phyloP scores from a whole-genome alignment of 2,888 invertebrate genomes.

The Cephonodes hylas region DNA sequence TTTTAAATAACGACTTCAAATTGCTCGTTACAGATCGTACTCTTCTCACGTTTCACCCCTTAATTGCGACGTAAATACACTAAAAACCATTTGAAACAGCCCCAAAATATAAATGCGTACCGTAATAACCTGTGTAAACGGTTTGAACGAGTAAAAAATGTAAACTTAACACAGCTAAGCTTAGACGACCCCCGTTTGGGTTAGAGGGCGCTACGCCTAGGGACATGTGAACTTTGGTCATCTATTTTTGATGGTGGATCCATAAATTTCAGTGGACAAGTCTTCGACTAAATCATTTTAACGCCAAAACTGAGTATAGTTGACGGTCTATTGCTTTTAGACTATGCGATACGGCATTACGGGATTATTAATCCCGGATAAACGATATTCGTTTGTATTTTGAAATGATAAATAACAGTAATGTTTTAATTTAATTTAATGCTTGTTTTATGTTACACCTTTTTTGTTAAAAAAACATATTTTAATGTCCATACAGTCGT shows the following conservation, averaged over 20 bases:
- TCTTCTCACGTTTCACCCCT: constrained; percentile 41
- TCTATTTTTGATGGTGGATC: constrained; percentile 54
- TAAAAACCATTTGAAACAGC: constrained; percentile 36
- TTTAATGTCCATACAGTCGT: no score
- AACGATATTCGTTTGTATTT: no score
- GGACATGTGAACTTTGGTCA: constrained; percentile 33
- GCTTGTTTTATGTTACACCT: not conserved
- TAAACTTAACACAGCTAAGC: constrained; percentile 16
- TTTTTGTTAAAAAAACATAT: no score
- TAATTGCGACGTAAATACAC: constrained; percentile 59
- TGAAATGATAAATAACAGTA: no score
- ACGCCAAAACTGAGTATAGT: constrained; percentile 64
- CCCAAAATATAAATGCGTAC: constrained; percentile 45
- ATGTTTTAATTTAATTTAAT: no score
- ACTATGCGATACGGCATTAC: constrained; percentile 28
- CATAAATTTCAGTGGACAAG: constrained; percentile 60
- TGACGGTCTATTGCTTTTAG: constrained; percentile 40
- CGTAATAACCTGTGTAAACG: constrained; percentile 52
- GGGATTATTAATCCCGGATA: no score
- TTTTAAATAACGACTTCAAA: constrained; percentile 33
- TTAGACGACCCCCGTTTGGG: constrained; percentile 15
- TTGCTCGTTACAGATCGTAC: constrained; percentile 35
- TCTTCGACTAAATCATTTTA: constrained; percentile 69
- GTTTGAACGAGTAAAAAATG: constrained; percentile 42
- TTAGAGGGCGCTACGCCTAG: not conserved